A percentile compares a stretch with the other conserved stretches of the same genome.
Conservation (phyloP, 2,888 invertebrate genomes). For the Habroteleia sp. region DNA sequence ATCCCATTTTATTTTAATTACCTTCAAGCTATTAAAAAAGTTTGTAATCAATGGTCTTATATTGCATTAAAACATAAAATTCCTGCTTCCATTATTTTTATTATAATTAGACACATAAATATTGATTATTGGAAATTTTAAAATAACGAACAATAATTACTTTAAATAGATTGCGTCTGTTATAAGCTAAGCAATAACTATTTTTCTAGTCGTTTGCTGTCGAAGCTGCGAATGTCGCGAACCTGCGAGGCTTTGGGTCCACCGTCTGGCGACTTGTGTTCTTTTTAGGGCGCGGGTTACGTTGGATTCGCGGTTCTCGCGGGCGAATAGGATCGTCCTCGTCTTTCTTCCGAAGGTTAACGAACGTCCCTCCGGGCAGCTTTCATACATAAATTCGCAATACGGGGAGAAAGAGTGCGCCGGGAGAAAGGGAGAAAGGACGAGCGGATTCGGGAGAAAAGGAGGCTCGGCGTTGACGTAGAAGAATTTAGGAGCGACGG, state of each 20-base stretch:
- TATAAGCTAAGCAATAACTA: too few relatives aligned
- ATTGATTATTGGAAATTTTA: too few relatives aligned
- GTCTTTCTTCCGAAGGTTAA: slow-evolving; percentile 71
- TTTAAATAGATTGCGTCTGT: too few relatives aligned
- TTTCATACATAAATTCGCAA: slow-evolving; percentile 68
- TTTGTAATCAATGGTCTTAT: too few relatives aligned
- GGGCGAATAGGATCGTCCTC: slow-evolving; percentile 43
- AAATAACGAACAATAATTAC: too few relatives aligned
- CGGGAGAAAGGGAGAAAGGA: slow-evolving; percentile 57
- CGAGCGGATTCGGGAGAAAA: slow-evolving; percentile 62
- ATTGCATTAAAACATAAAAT: too few relatives aligned
- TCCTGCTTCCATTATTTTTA: too few relatives aligned
- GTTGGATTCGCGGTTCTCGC: slow-evolving; percentile 46
- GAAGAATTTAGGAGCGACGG: slow-evolving; percentile 81
- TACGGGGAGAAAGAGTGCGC: slow-evolving; percentile 35
- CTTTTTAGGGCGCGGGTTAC: slow-evolving; percentile 26
- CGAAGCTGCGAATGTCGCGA: not conserved
- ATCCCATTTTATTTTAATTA: too few relatives aligned
- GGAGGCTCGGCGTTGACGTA: slow-evolving; percentile 78
- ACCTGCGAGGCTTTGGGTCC: not conserved
- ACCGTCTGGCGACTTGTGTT: not conserved
- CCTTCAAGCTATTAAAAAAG: too few relatives aligned
- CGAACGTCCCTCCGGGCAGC: slow-evolving; percentile 75
- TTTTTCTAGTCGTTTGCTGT: too few relatives aligned
- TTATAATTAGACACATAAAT: too few relatives aligned